Evolutionary conservation across 2,888 invertebrate genomes (phyloP).

Genomic region (Metellina segmentata): DNA sequence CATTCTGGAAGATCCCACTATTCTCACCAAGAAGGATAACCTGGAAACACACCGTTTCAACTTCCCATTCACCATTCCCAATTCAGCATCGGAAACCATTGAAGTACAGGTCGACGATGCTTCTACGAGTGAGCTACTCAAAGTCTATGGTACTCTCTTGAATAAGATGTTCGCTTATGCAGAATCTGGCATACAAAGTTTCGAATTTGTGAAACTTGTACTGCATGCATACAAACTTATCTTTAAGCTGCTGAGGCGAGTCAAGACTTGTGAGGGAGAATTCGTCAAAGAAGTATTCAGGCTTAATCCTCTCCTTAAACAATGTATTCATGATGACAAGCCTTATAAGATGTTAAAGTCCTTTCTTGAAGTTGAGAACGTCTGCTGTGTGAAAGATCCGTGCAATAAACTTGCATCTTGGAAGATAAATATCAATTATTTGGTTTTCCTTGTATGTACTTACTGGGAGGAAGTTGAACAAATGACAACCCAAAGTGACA

Average conservation of each 20-base stretch:
- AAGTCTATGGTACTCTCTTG: background rate
- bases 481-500: background rate
- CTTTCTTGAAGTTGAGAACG: background rate
- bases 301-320: background rate
- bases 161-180: background rate
- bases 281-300: background rate
- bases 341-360: background rate
- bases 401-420: background rate
- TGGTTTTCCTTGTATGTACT: constrained; percentile 18
- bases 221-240: constrained; percentile 37
- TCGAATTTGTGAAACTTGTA: constrained; percentile 17
- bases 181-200: background rate
- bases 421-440: constrained; percentile 13
- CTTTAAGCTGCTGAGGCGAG: background rate
- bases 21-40: background rate
- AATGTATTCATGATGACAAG: background rate
- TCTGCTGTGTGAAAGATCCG: background rate
- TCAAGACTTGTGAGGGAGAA: background rate
- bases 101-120: background rate
- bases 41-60: background rate
- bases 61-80: constrained; percentile 11
- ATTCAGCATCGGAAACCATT: background rate
- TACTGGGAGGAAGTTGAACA: constrained; percentile 2
- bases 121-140: background rate
- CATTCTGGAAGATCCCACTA: background rate